Base-by-base conservation (phyloP, 2,797 vertebrate species). In the Sebastes dallii region DNA sequence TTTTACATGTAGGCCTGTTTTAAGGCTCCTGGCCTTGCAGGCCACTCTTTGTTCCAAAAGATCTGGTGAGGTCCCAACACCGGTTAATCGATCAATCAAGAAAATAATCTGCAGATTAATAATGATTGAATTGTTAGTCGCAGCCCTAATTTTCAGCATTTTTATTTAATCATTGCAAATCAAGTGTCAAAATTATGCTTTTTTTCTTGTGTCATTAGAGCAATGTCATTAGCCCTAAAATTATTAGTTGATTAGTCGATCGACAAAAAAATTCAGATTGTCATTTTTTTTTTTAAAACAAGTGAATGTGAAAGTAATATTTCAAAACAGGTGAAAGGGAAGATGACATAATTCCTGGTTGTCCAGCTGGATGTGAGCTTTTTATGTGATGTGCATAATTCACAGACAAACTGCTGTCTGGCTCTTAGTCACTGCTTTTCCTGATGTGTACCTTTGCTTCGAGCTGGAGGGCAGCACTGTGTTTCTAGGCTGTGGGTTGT, bases 401-500 rank as follows among this genome's bases (percentile, higher is more conserved):
- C 39, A 73, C 80, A 87, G 83, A 87, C 82, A 83, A 58, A 80
- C 74, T 87, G 78, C 32, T 30, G 81, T 91, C 84, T 89, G 78
- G 77, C 61, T 86, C 85, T 83, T 74, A 86, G 87, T 89, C 85
- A 80, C 77, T 86, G 22, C 42, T 86, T 83, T 83, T 54, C 61
- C 82, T 83, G 81, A 86, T 80, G 78, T 82, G 78, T 61, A 76
- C 78, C 77, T 84, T 80, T 39, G 87, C 84, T 78, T 82, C 60
- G 24, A 88, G 84, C 84, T 86, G 76, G 87, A 89, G 86, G 86
- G 90, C 85, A 87, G 81, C 76, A 34, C 77, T n/a, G 58, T 71
- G 83, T 78, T 89, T 86, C 80, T 80, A 89, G 84, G 75, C 87
- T 85, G 89, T 85, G 82, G 89, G 81, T 81, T 89, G 90, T 92